phyloP scores from a whole-genome alignment of 2,888 invertebrate species.

The Mycalesis mineus region DNA sequence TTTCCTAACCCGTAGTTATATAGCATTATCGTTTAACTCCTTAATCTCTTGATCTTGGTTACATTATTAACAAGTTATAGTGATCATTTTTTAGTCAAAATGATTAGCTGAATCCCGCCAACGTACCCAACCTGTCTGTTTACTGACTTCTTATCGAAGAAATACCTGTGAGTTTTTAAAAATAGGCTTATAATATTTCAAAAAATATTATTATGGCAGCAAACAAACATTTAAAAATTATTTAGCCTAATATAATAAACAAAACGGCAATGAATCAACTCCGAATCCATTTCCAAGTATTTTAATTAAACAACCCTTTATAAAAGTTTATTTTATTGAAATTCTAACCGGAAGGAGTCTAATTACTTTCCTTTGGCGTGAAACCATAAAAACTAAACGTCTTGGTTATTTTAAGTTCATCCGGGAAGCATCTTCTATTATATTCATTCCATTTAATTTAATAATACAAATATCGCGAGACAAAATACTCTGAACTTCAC shows the following conservation, averaged over 20 bases:
- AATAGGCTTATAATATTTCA: too few species aligned
- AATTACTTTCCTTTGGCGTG: conserved; percentile 21
- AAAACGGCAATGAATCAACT: not conserved
- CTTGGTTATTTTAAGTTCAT: conserved; percentile 4
- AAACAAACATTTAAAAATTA: not conserved
- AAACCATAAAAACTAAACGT: conserved; percentile 25
- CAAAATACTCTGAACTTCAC: not conserved
- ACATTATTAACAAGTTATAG: too few species aligned
- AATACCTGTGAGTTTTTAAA: too few species aligned
- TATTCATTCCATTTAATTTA: not conserved
- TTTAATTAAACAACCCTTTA: conserved; percentile 21
- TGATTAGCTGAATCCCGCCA: too few species aligned
- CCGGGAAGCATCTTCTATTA: not conserved
- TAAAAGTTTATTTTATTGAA: conserved; percentile 20
- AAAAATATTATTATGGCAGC: too few species aligned
- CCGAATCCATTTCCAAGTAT: conserved; percentile 8
- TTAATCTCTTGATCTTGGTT: too few species aligned
- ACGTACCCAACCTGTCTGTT: too few species aligned
- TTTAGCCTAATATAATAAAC: not conserved
- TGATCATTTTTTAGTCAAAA: too few species aligned
- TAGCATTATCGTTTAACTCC: too few species aligned
- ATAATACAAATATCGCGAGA: not conserved
- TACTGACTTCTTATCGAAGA: too few species aligned
- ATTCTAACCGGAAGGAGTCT: conserved; percentile 21
- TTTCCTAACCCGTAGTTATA: too few species aligned